Evolutionary conservation across 2,113 vertebrate genomes (phyloP), one percentile per base, ranked within the genome.

Genomic region (Sorex araneus): DNA sequence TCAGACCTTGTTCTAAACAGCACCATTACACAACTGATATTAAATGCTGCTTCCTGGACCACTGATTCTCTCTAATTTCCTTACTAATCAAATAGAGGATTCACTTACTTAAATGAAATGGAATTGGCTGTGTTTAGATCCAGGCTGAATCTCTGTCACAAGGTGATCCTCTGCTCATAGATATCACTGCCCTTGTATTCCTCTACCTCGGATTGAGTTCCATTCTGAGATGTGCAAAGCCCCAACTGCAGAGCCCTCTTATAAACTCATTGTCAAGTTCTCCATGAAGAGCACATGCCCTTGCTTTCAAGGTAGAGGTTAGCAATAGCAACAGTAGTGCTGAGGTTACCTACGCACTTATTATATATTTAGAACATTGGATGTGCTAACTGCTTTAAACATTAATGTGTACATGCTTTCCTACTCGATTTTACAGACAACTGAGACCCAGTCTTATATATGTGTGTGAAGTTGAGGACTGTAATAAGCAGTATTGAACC

Each of bases 401-500:
- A 16, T 88, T 82, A 45, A 13, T 8, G 0, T 63, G 7, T 67
- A 83, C 21, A 70, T n/a, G 7, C 25, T 66, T 8, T 80, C 8
- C 47, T 11, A 57, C 40, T 36, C 15, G 27, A 34, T 89, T 91
- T 89, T 73, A 69, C 43, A 87, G 57, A 60, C 88, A 71, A 80
- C 78, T 30, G 13, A 82, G 64, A 15, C 75, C 40, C 66, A 90
- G 25, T 27, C 40, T 4, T 54, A 54, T 19, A 54, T 23, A n/a
- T 28, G 18, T 18, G 50, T 83, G 27, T 11, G 28, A 76, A 87
- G 28, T 9, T 86, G 60, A 75, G 13, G 47, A 66, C n/a, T 27
- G 9, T 28, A 76, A 6, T 36, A 83, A 30, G 28, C 21, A 81
- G 34, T 18, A 16, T 67, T 19, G 34, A 60, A 60, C 2, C 32